Evolutionary conservation across 2,888 invertebrate genomes (phyloP).

Genomic region (Pollenia angustigena): DNA sequence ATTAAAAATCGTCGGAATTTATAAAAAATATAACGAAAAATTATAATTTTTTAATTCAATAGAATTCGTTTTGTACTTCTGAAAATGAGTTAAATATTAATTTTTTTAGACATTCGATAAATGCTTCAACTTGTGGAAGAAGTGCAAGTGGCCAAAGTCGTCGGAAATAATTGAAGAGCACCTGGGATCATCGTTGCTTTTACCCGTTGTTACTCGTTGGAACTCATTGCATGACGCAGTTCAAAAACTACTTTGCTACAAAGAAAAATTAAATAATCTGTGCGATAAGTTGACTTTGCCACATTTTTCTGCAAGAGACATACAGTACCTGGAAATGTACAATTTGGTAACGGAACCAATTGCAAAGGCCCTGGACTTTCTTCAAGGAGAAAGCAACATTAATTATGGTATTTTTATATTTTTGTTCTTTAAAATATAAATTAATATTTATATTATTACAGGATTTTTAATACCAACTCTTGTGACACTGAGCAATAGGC

Average conservation of each 20-base stretch:
- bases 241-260: too few relatives aligned
- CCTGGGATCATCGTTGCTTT: slow-evolving; percentile 54
- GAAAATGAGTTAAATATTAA: too few relatives aligned
- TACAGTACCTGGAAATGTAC: slow-evolving; percentile 29
- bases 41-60: too few relatives aligned
- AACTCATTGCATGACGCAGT: slow-evolving; percentile 19
- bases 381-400: slow-evolving; percentile 48
- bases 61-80: too few relatives aligned
- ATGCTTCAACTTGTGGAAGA: slow-evolving; percentile 48
- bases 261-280: too few relatives aligned
- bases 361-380: slow-evolving; percentile 36
- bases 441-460: slow-evolving; percentile 2
- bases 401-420: slow-evolving; percentile 17
- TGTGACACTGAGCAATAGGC: too few relatives aligned
- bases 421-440: not conserved
- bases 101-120: slow-evolving; percentile 44
- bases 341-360: slow-evolving; percentile 40
- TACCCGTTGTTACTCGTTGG: slow-evolving; percentile 62
- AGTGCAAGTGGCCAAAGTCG: slow-evolving; percentile 22
- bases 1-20: too few relatives aligned
- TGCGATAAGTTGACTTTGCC: too few relatives aligned
- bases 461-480: not conserved
- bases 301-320: too few relatives aligned
- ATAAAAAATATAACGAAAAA: too few relatives aligned
- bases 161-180: slow-evolving; percentile 43